Conservation (phyloP, 2,888 invertebrate species). For the Acanthacorydalis orientalis region DNA sequence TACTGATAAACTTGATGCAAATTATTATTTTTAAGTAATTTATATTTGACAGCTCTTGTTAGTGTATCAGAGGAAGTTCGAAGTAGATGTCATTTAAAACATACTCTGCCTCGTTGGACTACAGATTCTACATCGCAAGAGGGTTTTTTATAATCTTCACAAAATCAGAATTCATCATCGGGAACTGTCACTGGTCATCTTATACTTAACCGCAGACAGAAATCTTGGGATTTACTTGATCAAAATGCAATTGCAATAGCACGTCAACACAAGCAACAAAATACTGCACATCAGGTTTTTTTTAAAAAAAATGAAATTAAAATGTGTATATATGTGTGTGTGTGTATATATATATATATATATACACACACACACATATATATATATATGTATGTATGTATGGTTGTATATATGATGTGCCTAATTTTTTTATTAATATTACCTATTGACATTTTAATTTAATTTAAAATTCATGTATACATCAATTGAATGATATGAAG, state of each 20-base stretch:
- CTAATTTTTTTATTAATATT: no score
- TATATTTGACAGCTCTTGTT: slow-evolving; percentile 53
- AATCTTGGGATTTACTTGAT: slow-evolving; percentile 89
- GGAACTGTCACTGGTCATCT: slow-evolving; percentile 13
- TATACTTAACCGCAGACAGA: slow-evolving; percentile 52
- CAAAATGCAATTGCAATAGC: slow-evolving; percentile 67
- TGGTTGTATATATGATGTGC: no score
- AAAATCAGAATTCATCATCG: slow-evolving; percentile 11
- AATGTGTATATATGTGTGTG: no score
- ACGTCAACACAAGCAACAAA: slow-evolving; percentile 43
- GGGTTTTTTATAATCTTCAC: slow-evolving; percentile 20
- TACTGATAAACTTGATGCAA: neutral
- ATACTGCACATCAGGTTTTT: slow-evolving; percentile 36
- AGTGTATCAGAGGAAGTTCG: slow-evolving; percentile 95
- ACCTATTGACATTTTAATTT: no score
- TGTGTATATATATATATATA: no score
- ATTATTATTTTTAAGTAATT: neutral
- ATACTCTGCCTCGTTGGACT: slow-evolving; percentile 56
- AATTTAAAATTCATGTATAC: no score
- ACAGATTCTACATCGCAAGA: slow-evolving; percentile 43
- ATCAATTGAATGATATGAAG: no score
- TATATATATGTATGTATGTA: no score
- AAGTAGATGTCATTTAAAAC: slow-evolving; percentile 87
- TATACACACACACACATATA: no score
- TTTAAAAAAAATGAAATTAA: neutral